Evolutionary conservation across 2,797 vertebrate species (phyloP).

Genomic region (Chelon auratus): DNA sequence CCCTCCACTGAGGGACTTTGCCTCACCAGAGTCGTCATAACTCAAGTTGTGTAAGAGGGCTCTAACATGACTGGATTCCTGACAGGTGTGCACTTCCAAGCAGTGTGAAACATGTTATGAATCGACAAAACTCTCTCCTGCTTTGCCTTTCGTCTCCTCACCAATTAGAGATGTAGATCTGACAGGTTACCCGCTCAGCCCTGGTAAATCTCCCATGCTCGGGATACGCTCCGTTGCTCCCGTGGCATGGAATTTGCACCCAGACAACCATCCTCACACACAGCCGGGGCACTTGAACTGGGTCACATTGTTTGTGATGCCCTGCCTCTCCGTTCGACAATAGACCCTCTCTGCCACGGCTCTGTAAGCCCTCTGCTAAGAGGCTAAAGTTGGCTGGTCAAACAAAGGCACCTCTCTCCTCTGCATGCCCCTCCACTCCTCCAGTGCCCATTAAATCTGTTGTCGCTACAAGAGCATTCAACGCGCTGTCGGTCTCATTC

Average conservation of each 20-base stretch:
- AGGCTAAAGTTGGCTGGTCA: conserved; percentile 74
- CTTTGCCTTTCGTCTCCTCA: conserved; percentile 26
- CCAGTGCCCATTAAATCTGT: conserved; percentile 53
- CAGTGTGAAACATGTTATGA: conserved; percentile 16
- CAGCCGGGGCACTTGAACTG: conserved; percentile 57
- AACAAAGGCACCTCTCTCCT: conserved; percentile 63
- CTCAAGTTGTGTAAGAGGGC: not conserved
- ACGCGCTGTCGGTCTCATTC: conserved; percentile 16
- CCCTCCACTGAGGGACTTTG: not conserved
- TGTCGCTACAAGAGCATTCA: conserved; percentile 48
- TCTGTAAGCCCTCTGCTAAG: conserved; percentile 71
- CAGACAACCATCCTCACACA: conserved; percentile 37
- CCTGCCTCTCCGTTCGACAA: conserved; percentile 72
- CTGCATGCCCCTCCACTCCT: conserved; percentile 41
- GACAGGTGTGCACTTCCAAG: conserved; percentile 26
- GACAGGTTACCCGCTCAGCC: conserved; percentile 51
- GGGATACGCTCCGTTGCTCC: conserved; percentile 56
- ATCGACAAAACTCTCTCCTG: conserved; percentile 7
- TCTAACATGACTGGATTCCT: conserved; percentile 2
- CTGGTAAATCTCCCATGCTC: conserved; percentile 55
- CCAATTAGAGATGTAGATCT: conserved; percentile 67
- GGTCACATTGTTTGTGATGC: conserved; percentile 64
- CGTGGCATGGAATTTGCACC: conserved; percentile 50
- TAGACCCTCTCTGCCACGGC: conserved; percentile 56
- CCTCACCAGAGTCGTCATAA: not conserved